These are phyloP conservation scores for Papilio dardanus DNA, from an alignment of 1,140 invertebrate species.

Conservation along the genomic window DNA sequence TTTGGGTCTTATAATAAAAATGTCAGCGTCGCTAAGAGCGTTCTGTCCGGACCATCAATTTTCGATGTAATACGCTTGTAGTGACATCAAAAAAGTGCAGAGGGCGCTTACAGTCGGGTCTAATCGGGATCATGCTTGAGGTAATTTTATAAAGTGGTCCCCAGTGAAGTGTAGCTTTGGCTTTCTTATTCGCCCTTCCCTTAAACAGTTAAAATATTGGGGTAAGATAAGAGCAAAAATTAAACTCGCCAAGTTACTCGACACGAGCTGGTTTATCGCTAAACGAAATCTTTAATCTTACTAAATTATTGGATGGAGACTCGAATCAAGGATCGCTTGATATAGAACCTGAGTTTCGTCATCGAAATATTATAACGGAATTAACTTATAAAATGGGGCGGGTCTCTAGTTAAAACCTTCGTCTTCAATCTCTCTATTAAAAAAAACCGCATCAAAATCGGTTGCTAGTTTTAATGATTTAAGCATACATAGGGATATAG, in stretches of 20 bases:
- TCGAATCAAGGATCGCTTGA: not conserved
- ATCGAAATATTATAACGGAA: not conserved
- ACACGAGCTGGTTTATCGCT: slow-evolving; percentile 4
- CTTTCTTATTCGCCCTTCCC: not conserved
- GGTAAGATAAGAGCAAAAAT: slow-evolving; percentile 5
- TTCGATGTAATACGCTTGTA: slow-evolving; percentile 10
- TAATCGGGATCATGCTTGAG: slow-evolving; percentile 16
- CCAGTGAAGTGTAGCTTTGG: not conserved
- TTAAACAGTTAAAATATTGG: slow-evolving; percentile 10
- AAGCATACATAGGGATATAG: too few relatives aligned
- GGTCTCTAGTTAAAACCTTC: too few relatives aligned
- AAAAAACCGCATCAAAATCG: too few relatives aligned
- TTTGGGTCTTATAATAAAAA: slow-evolving; percentile 27
- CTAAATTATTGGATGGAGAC: not conserved
- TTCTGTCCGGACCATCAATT: slow-evolving; percentile 1
- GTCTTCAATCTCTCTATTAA: too few relatives aligned
- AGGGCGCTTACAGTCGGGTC: not conserved
- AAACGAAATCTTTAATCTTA: slow-evolving; percentile 11
- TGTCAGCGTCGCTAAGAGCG: slow-evolving; percentile 17
- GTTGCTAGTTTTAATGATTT: too few relatives aligned
- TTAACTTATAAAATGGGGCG: too few relatives aligned
- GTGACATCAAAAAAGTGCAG: not conserved
- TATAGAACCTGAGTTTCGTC: not conserved
- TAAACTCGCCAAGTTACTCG: not conserved
- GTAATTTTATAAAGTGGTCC: slow-evolving; percentile 21